These are phyloP conservation scores for Netelia melanura DNA, from an alignment of 2,888 invertebrate genomes.

Conservation along the genomic window DNA sequence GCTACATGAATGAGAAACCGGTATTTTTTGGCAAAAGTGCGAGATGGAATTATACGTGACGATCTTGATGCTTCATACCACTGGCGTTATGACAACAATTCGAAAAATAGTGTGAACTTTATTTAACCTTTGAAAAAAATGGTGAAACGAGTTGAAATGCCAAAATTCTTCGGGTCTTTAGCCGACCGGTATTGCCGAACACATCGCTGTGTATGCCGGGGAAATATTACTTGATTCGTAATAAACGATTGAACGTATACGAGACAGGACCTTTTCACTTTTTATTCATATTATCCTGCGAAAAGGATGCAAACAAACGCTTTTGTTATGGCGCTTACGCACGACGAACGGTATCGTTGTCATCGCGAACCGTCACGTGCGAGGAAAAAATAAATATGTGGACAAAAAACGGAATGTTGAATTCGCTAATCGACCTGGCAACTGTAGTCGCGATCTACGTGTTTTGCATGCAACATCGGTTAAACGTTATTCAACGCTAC, in stretches of 20 bases:
- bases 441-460: conserved; percentile 10
- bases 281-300: conserved; percentile 10
- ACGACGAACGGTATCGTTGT: conserved; percentile 5
- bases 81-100: not conserved
- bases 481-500: conserved; percentile 36
- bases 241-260: conserved; percentile 40
- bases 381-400: conserved; percentile 14
- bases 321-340: not conserved
- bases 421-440: conserved; percentile 35
- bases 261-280: conserved; percentile 57
- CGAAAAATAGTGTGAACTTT: no score
- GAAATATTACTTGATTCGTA: conserved; percentile 58
- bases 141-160: not conserved
- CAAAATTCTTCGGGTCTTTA: not conserved
- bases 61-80: not conserved
- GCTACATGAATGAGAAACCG: conserved; percentile 25
- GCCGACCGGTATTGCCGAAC: not conserved
- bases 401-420: conserved; percentile 3
- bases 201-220: not conserved
- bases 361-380: not conserved
- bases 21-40: conserved; percentile 10
- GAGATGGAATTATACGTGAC: not conserved
- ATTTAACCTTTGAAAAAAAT: not conserved
- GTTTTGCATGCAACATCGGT: conserved; percentile 41
- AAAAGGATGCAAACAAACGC: not conserved